A percentile compares a stretch with the other conserved stretches of the same genome.
phyloP scores from a whole-genome alignment of 2,888 invertebrate genomes.

The Andrena hattorfiana region DNA sequence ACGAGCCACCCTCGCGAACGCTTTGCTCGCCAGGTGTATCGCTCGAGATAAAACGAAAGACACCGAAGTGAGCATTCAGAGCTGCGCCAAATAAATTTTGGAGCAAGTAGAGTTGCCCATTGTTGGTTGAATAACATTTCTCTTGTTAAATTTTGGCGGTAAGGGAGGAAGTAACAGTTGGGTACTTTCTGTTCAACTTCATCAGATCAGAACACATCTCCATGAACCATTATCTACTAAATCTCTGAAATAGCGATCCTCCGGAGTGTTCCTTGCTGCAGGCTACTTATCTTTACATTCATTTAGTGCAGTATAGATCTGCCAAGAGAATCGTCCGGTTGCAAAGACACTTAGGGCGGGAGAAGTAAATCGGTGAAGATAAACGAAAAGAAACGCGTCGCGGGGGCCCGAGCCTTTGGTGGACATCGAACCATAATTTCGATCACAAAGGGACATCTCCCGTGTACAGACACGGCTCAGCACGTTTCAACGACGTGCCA shows the following conservation, averaged over 20 bases:
- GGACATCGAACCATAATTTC: conserved; percentile 58
- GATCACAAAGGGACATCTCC: conserved; percentile 41
- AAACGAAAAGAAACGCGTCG: conserved; percentile 4
- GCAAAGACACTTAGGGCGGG: not conserved
- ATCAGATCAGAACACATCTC: too few species aligned
- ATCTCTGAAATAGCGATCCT: too few species aligned
- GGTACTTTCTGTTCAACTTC: too few species aligned
- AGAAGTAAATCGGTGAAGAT: not conserved
- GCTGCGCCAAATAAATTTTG: conserved; percentile 1
- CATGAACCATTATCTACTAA: too few species aligned
- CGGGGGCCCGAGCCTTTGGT: conserved; percentile 7
- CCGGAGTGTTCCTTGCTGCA: too few species aligned
- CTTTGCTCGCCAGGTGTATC: conserved; percentile 6
- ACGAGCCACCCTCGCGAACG: conserved; percentile 21
- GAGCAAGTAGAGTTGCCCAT: not conserved
- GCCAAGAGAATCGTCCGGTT: not conserved
- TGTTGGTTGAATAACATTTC: too few species aligned
- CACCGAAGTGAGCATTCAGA: not conserved
- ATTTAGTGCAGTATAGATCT: not conserved
- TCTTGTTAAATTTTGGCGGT: too few species aligned
- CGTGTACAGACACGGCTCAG: conserved; percentile 31
- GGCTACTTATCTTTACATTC: too few species aligned
- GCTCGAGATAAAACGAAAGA: not conserved
- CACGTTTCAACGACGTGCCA: conserved; percentile 39
- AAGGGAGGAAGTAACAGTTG: too few species aligned